Conservation (phyloP, 2,113 vertebrate species). For the Larimichthys polyactis region DNA sequence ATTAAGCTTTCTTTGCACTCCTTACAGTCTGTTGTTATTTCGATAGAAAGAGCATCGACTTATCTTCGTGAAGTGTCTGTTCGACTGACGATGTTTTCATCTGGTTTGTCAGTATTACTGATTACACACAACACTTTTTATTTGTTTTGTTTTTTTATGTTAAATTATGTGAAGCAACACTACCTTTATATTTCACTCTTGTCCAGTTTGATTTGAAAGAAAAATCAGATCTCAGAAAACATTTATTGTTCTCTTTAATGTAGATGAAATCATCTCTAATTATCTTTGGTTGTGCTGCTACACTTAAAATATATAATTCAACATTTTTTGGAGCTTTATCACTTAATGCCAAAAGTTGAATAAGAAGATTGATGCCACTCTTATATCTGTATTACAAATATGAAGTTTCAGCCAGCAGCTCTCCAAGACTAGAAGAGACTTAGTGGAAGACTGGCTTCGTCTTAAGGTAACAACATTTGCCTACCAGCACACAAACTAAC, state of each 20-base stretch:
- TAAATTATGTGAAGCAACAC: constrained; percentile 56
- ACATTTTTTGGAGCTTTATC: not conserved
- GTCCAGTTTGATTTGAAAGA: not conserved
- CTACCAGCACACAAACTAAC: no score
- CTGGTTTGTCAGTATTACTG: constrained; percentile 45
- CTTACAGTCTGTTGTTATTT: constrained; percentile 14
- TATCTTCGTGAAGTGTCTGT: constrained; percentile 30
- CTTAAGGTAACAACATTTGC: no score
- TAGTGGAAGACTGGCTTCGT: no score
- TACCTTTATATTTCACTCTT: constrained; percentile 16
- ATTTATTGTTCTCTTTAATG: not conserved
- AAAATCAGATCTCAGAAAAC: not conserved
- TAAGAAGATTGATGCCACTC: not conserved
- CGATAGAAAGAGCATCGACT: not conserved
- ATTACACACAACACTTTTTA: constrained; percentile 12
- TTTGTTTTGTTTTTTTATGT: constrained; percentile 25
- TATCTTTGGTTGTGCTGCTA: constrained; percentile 44
- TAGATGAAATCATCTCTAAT: not conserved
- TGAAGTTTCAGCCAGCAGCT: not conserved
- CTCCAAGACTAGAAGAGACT: not conserved
- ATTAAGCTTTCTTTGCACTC: constrained; percentile 53
- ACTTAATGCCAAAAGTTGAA: not conserved
- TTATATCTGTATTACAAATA: not conserved
- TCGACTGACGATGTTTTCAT: constrained; percentile 19
- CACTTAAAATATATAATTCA: not conserved